These are phyloP conservation scores for Oceanites oceanicus DNA, from an alignment of 2,113 vertebrate genomes.

Conservation along the genomic window DNA sequence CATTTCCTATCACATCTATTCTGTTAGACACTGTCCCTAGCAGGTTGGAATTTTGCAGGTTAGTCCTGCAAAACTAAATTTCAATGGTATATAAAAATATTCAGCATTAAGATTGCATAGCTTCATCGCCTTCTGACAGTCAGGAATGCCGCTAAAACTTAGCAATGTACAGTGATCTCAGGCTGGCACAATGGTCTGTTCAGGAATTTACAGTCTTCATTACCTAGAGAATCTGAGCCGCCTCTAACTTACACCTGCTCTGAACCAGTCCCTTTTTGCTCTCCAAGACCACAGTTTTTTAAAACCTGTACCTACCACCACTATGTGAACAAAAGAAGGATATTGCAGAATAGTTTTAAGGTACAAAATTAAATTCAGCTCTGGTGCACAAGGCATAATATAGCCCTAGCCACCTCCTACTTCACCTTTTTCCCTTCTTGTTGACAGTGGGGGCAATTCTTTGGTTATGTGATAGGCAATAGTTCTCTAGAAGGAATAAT, in stretches of 20 bases:
- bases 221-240: not conserved
- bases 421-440: not conserved
- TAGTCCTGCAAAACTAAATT: not conserved
- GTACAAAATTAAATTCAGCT: not conserved
- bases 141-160: not conserved
- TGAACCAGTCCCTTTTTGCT: not conserved
- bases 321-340: not conserved
- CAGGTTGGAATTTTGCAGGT: not conserved
- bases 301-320: accelerated
- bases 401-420: not conserved
- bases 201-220: not conserved
- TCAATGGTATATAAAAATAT: not conserved
- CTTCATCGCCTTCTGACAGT: not conserved
- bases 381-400: not conserved
- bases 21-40: not conserved
- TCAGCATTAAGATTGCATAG: not conserved
- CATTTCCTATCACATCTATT: not conserved
- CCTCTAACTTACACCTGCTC: not conserved
- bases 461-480: not conserved
- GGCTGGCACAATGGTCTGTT: not conserved
- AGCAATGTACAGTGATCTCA: not conserved
- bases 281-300: not conserved
- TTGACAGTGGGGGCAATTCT: not conserved
- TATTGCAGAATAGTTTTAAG: not conserved
- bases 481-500: not conserved